Evolutionary conservation across 2,888 invertebrate species (phyloP).

Genomic region (Tetranychus truncatus): DNA sequence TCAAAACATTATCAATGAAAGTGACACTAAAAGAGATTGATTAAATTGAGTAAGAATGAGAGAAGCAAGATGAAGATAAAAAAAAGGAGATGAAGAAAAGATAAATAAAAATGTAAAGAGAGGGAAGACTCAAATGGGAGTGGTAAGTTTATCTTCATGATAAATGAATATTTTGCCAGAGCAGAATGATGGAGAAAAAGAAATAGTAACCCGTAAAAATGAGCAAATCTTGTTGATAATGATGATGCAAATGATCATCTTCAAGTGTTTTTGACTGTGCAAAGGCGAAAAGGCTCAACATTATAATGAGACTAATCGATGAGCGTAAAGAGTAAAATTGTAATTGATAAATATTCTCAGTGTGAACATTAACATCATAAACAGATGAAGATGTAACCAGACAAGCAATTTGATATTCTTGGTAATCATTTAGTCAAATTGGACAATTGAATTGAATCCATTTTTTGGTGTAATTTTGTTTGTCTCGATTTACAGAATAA

Average conservation of each 20-base stretch:
- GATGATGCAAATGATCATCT: background rate
- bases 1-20: constrained; percentile 9
- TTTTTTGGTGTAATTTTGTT: too few relatives aligned
- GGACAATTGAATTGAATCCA: too few relatives aligned
- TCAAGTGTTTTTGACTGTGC: background rate
- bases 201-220: background rate
- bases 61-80: background rate
- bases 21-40: constrained; percentile 5
- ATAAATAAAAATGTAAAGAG: background rate
- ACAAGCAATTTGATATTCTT: too few relatives aligned
- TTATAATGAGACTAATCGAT: background rate
- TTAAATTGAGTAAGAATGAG: background rate
- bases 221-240: background rate
- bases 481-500: background rate
- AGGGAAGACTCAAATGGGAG: too few relatives aligned
- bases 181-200: background rate
- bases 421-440: too few relatives aligned
- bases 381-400: too few relatives aligned
- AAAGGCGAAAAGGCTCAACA: background rate
- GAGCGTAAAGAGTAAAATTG: too few relatives aligned
- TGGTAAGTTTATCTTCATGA: background rate
- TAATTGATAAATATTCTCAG: too few relatives aligned
- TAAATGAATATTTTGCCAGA: background rate
- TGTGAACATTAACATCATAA: too few relatives aligned
- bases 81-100: background rate